Percentiles rank a stretch among this genome's conserved stretches.
These are phyloP conservation scores for Bettongia penicillata DNA, from an alignment of 2,113 vertebrate genomes.

Conservation along the genomic window DNA sequence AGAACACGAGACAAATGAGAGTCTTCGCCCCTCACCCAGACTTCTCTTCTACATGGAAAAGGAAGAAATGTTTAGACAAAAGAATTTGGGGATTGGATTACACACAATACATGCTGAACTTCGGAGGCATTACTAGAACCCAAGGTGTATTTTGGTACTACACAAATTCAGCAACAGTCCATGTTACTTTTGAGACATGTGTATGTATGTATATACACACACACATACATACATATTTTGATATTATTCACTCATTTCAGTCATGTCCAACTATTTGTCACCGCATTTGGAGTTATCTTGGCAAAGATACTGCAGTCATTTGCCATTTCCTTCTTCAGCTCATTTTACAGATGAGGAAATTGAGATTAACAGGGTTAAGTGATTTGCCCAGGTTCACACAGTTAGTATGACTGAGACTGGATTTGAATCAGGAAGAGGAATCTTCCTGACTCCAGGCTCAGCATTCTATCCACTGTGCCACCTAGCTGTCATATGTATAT, in stretches of 20 bases:
- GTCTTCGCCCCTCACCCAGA: constrained; percentile 11
- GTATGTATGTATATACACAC: no score
- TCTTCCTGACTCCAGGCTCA: background rate
- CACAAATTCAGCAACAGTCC: background rate
- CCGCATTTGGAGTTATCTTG: background rate
- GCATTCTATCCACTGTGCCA: background rate
- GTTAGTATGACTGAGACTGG: background rate
- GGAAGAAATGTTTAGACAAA: background rate
- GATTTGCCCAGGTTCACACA: background rate
- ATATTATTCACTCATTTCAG: background rate
- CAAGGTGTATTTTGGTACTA: background rate
- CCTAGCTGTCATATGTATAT: background rate
- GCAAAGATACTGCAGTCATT: background rate
- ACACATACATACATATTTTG: background rate
- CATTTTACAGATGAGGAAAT: background rate
- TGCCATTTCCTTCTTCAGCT: background rate
- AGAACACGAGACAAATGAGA: background rate
- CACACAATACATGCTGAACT: background rate
- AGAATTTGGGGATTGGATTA: background rate
- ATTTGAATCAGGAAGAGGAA: background rate
- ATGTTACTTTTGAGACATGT: background rate
- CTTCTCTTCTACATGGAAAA: constrained; percentile 22
- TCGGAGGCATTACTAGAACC: background rate
- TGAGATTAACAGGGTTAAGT: background rate
- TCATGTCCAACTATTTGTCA: background rate